Evolutionary conservation across 2,888 invertebrate species (phyloP), one percentile per base, ranked within the genome.

Genomic region (Meiosimyza platycephala): DNA sequence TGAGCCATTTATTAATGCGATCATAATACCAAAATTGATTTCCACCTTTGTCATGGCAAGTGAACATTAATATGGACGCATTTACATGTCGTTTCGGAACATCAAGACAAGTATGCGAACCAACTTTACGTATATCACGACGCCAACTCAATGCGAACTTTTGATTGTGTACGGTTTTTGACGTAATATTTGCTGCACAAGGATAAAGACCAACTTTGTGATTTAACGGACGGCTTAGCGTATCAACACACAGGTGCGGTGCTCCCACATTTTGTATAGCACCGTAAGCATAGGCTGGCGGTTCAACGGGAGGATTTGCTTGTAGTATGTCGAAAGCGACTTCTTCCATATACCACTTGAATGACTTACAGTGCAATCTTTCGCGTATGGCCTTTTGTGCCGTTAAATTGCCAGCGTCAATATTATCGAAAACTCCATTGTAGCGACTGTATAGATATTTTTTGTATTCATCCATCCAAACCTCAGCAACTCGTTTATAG

Each of bases 391-490:
- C 93, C 77, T 90, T 91, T 87, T 97, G 97, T 75, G 91, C 89
- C 0, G 92, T 89, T 64, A 98, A 85, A 88, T 98, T 94, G 0
- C 98, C 98, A 0, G 95, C 89, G 85, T 95, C 92, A 15, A 96
- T 89, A 1, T 85, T 83, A 22, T 91, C 89, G 83, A 95, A 94
- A 83, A 94, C 92, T 6, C 85, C 85, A 0, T 97, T 94, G 11
- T 94, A 89, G 5, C 96, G 90, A 75, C 90, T 88, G 88, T 98
- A 99, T 76, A 99, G 85, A 85, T 92, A 93, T 79, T 96, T 91
- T 5, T 95, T 95, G 86, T 97, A 99, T 82, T 99, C 98, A 84
- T 99, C 99, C 98, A 99, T 98, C 99, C 99, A 99, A 6, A 98
- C 98, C 82, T 96, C 96, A 0, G 98, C 97, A 0, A 98, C 98